These are phyloP conservation scores for Galeruca laticollis DNA, from an alignment of 2,888 invertebrate species.

Conservation along the genomic window DNA sequence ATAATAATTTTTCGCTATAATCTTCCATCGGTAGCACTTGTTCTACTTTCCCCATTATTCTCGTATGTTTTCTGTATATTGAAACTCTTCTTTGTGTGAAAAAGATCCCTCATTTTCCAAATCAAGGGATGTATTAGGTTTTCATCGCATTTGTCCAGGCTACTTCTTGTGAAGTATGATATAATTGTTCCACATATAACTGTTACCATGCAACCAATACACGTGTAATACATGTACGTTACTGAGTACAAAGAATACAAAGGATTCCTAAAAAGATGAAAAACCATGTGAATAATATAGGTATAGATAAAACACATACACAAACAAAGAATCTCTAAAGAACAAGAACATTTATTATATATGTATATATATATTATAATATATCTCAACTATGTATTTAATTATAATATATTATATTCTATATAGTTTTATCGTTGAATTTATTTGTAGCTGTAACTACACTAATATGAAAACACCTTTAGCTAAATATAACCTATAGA, in stretches of 20 bases:
- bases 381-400: too few species aligned
- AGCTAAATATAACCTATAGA: too few species aligned
- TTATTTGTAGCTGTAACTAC: too few species aligned
- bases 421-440: too few species aligned
- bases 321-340: too few species aligned
- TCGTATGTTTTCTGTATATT: conserved; percentile 27
- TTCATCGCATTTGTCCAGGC: conserved; percentile 74
- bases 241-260: conserved; percentile 77
- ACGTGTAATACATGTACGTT: conserved; percentile 90
- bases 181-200: conserved; percentile 77
- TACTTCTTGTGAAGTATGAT: conserved; percentile 74
- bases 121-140: conserved; percentile 76
- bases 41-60: background rate
- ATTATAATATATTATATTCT: too few species aligned
- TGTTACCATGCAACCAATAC: conserved; percentile 83
- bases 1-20: background rate
- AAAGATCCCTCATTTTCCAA: conserved; percentile 72
- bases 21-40: background rate
- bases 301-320: too few species aligned
- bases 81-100: conserved; percentile 51
- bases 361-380: too few species aligned
- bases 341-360: too few species aligned
- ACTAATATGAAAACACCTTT: too few species aligned
- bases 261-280: conserved; percentile 67
- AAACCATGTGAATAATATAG: background rate